A percentile compares a stretch with the other conserved stretches of the same genome.
These are phyloP conservation scores for Thripadectes ignobilis DNA, from an alignment of 2,797 vertebrate species.

Conservation along the genomic window DNA sequence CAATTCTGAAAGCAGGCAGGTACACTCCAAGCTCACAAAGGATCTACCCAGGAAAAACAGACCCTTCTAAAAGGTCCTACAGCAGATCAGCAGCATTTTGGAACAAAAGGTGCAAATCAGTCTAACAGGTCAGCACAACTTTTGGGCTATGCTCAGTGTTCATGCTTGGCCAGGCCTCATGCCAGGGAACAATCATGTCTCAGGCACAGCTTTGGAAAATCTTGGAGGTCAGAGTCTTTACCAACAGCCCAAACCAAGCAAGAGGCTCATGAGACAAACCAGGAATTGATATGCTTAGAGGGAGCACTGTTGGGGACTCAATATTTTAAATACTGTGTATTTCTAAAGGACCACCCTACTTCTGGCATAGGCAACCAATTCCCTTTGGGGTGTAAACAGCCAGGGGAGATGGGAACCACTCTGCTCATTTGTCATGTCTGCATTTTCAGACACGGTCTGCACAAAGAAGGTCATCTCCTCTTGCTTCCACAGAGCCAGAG, in stretches of 20 bases:
- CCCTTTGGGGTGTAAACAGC: neutral
- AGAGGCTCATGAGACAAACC: neutral
- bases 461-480: constrained; percentile 10
- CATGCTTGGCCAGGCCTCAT: neutral
- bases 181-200: neutral
- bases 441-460: neutral
- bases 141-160: neutral
- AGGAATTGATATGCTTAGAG: neutral
- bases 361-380: neutral
- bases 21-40: neutral
- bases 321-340: neutral
- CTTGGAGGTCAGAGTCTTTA: neutral
- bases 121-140: neutral
- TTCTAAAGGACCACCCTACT: neutral
- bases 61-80: neutral
- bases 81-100: neutral
- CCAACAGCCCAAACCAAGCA: neutral
- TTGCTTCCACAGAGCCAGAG: constrained; percentile 3
- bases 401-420: neutral
- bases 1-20: neutral
- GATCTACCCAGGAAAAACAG: neutral
- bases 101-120: neutral
- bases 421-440: neutral
- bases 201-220: neutral
- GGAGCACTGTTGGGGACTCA: neutral